Conservation (phyloP, 53 echinoderm and acorn worm species). For the Arbacia lixula region DNA sequence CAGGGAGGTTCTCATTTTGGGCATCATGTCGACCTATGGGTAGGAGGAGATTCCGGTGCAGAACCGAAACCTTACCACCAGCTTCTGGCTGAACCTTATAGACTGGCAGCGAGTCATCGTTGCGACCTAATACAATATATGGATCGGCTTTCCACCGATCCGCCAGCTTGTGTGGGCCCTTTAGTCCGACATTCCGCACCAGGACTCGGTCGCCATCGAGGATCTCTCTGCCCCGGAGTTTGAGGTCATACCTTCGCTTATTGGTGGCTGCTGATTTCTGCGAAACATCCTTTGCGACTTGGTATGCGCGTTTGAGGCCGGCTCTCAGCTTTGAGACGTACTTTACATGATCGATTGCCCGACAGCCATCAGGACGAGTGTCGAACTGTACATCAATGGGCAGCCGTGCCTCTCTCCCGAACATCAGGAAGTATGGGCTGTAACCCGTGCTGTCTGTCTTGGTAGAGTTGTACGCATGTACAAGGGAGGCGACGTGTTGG, state of each 20-base stretch:
- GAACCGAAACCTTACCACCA: not conserved
- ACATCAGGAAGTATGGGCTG: conserved; percentile 23
- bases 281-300: not conserved
- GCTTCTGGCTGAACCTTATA: not conserved
- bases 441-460: conserved; percentile 4
- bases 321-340: conserved; percentile 50
- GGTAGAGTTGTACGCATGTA: conserved; percentile 25
- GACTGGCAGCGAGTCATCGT: not conserved
- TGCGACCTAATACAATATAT: not conserved
- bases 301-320: conserved; percentile 22
- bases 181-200: not conserved
- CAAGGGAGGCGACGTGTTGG: not conserved
- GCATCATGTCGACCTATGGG: not conserved
- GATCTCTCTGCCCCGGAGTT: not conserved
- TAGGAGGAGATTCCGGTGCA: conserved; percentile 10
- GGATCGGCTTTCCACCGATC: not conserved
- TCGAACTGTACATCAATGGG: conserved; percentile 29
- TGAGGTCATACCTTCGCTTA: not conserved
- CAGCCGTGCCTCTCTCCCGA: conserved; percentile 55
- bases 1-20: no score
- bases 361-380: not conserved
- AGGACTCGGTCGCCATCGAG: not conserved
- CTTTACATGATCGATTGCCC: conserved; percentile 3
- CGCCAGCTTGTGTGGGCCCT: conserved; percentile 25
- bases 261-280: not conserved